These are phyloP conservation scores for Porites australiensis DNA, from an alignment of 64 coral and sea anemone species.

Conservation along the genomic window DNA sequence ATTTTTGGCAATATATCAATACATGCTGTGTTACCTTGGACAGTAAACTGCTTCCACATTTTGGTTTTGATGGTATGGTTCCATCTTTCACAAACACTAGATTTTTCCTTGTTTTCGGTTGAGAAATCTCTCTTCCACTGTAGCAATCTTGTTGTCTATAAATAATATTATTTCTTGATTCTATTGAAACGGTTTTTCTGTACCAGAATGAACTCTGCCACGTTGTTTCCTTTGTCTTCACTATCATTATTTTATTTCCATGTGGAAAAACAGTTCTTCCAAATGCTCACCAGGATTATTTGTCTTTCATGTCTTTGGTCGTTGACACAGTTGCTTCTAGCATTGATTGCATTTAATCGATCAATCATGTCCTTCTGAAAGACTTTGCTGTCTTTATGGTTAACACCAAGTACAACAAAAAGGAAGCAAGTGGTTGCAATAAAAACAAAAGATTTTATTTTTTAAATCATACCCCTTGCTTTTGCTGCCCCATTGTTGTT, in stretches of 20 bases:
- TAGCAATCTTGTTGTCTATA: neutral
- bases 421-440: slow-evolving; percentile 34
- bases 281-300: slow-evolving; percentile 13
- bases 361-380: slow-evolving; percentile 42
- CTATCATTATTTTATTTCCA: too few species aligned
- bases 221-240: neutral
- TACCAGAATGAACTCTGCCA: slow-evolving; percentile 9
- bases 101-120: too few species aligned
- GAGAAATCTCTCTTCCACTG: slow-evolving; percentile 45
- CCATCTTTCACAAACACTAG: too few species aligned
- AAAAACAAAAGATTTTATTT: slow-evolving; percentile 41
- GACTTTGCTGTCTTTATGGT: slow-evolving; percentile 27
- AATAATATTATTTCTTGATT: slow-evolving; percentile 9
- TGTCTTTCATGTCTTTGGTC: slow-evolving; percentile 27
- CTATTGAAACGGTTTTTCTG: slow-evolving; percentile 40
- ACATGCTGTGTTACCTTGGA: too few species aligned
- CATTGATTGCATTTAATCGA: slow-evolving; percentile 39
- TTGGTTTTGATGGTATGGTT: too few species aligned
- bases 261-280: neutral
- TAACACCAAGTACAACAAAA: slow-evolving; percentile 26
- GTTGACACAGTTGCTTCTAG: slow-evolving; percentile 38
- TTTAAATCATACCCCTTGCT: slow-evolving; percentile 19
- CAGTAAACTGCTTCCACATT: too few species aligned
- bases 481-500: neutral
- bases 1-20: too few species aligned